phyloP scores from a whole-genome alignment of 1,140 invertebrate genomes.

The Meteorus sp. region DNA sequence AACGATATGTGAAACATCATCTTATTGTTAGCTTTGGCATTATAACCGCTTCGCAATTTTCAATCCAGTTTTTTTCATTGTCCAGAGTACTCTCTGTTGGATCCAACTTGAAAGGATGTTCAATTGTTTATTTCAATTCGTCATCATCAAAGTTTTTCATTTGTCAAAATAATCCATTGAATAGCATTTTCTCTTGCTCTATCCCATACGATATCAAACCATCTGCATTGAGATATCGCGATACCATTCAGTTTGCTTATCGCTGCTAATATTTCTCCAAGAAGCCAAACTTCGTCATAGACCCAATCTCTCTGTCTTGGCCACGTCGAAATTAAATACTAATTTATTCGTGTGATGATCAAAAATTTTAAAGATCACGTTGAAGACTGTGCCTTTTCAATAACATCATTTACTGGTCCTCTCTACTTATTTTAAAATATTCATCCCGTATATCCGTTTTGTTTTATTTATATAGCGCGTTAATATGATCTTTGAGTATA shows the following conservation, averaged over 20 bases:
- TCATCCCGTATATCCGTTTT: constrained; percentile 11
- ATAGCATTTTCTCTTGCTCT: no score
- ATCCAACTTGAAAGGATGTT: constrained; percentile 19
- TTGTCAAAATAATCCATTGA: not conserved
- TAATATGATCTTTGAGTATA: constrained; percentile 26
- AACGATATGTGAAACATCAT: constrained; percentile 44
- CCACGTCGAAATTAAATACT: not conserved
- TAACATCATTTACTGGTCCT: not conserved
- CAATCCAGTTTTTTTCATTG: constrained; percentile 17
- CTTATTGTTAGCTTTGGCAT: constrained; percentile 29
- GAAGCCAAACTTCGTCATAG: not conserved
- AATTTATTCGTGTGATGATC: not conserved
- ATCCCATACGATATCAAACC: no score
- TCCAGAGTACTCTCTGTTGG: constrained; percentile 22
- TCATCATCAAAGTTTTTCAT: not conserved
- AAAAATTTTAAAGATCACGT: not conserved
- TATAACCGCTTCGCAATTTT: constrained; percentile 16
- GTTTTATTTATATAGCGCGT: constrained; percentile 15
- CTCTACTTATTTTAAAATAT: constrained; percentile 9
- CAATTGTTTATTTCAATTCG: not conserved
- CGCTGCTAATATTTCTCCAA: no score
- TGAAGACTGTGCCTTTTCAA: not conserved
- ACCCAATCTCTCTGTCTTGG: not conserved
- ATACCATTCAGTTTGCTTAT: no score
- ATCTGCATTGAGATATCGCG: no score